Evolutionary conservation across 2,888 invertebrate species (phyloP).

Genomic region (Drosophila pegasa): DNA sequence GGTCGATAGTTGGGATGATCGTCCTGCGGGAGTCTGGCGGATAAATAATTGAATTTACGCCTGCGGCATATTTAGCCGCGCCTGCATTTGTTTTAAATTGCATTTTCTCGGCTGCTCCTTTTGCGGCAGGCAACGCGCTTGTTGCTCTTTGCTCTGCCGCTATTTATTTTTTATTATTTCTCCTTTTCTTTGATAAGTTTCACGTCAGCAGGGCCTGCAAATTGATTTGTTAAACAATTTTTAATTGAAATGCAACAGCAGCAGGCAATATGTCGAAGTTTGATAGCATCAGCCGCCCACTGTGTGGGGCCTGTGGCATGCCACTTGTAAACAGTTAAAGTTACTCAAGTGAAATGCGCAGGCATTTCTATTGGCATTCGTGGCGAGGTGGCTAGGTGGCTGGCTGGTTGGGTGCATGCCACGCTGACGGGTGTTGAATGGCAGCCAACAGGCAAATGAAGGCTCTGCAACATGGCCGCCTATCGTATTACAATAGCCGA

Average conservation of each 20-base stretch:
- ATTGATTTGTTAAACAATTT: constrained; percentile 76
- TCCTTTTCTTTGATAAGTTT: constrained; percentile 53
- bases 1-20: constrained; percentile 51
- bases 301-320: constrained; percentile 27
- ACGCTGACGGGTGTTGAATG: constrained; percentile 57
- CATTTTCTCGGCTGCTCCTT: constrained; percentile 44
- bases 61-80: constrained; percentile 48
- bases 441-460: constrained; percentile 60
- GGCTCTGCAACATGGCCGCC: constrained; percentile 24
- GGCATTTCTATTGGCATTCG: constrained; percentile 69
- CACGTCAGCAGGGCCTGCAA: constrained; percentile 52
- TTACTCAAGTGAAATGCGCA: constrained; percentile 65
- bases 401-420: constrained; percentile 43
- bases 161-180: constrained; percentile 4
- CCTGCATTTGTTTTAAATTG: constrained; percentile 57
- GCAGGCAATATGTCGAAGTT: constrained; percentile 64
- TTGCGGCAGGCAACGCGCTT: constrained; percentile 10
- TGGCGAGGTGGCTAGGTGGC: no score
- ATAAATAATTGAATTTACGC: constrained; percentile 70
- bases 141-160: constrained; percentile 3
- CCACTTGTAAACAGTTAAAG: constrained; percentile 64
- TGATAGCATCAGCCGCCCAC: constrained; percentile 21
- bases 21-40: constrained; percentile 61
- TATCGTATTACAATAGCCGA: constrained; percentile 63
- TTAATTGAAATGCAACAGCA: constrained; percentile 72